Conservation (phyloP, 2,797 vertebrate genomes). For the Cacajao melanocephalus region DNA sequence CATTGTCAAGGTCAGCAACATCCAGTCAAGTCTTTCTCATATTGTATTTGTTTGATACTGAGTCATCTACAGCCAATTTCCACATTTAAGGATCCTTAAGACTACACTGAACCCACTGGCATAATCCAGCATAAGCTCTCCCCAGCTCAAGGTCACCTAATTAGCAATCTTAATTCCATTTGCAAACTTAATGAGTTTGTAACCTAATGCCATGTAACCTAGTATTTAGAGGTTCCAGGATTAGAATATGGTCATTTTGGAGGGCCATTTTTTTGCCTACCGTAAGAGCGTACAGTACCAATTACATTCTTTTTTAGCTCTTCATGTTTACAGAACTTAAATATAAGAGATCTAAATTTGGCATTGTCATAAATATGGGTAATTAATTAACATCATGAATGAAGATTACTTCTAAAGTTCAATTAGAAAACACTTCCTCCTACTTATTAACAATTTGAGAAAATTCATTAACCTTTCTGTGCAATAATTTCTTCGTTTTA, state of each 20-base stretch:
- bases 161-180: neutral
- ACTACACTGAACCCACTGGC: neutral
- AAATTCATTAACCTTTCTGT: neutral
- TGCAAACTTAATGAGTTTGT: neutral
- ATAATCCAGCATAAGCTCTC: neutral
- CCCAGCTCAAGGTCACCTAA: neutral
- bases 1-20: neutral
- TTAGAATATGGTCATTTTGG: neutral
- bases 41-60: neutral
- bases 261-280: neutral
- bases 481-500: neutral
- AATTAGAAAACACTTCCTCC: slow-evolving; percentile 1
- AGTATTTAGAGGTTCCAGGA: neutral
- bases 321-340: neutral
- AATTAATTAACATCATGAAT: neutral
- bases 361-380: neutral
- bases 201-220: neutral
- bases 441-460: neutral
- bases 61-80: neutral
- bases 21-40: neutral
- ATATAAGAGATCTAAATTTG: neutral
- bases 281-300: neutral
- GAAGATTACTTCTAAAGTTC: neutral
- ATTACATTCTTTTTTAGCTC: neutral
- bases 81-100: neutral